phyloP scores from a whole-genome alignment of 2,888 invertebrate species.

The Chironomus riparius region DNA sequence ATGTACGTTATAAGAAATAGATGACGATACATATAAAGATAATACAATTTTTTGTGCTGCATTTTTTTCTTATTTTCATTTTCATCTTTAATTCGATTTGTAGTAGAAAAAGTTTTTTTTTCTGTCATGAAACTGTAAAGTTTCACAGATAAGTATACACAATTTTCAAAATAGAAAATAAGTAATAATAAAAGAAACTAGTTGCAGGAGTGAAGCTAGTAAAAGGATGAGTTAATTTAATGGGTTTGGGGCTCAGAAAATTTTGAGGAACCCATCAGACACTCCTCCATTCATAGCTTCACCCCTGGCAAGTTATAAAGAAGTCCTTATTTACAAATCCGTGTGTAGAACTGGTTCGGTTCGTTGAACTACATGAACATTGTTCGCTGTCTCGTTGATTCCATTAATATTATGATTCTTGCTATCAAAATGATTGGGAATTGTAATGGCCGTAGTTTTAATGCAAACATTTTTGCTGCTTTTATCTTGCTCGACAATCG shows the following conservation, averaged over 20 bases:
- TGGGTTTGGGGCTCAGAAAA: not conserved
- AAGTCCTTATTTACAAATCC: constrained; percentile 13
- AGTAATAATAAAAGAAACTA: not conserved
- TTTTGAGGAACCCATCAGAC: too few relatives aligned
- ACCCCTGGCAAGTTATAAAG: not conserved
- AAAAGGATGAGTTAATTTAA: too few relatives aligned
- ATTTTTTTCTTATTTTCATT: too few relatives aligned
- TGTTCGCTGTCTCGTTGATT: not conserved
- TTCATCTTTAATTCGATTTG: too few relatives aligned
- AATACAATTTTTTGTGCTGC: too few relatives aligned
- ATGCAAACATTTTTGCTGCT: not conserved
- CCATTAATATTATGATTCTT: constrained; percentile 12
- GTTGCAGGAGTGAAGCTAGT: not conserved
- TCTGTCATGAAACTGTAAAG: too few relatives aligned
- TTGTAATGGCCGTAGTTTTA: constrained; percentile 19
- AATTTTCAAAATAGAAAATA: not conserved
- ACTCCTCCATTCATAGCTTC: too few relatives aligned
- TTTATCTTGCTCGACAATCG: constrained; percentile 8
- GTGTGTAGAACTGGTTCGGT: constrained; percentile 12
- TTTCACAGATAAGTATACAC: not conserved
- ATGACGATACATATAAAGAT: too few relatives aligned
- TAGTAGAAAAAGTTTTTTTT: too few relatives aligned
- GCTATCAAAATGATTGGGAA: constrained; percentile 5
- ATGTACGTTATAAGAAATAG: too few relatives aligned
- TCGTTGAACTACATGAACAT: constrained; percentile 5